Evolutionary conservation across 2,113 vertebrate species (phyloP), one percentile per base, ranked within the genome.

Genomic region (Lanius ludovicianus): DNA sequence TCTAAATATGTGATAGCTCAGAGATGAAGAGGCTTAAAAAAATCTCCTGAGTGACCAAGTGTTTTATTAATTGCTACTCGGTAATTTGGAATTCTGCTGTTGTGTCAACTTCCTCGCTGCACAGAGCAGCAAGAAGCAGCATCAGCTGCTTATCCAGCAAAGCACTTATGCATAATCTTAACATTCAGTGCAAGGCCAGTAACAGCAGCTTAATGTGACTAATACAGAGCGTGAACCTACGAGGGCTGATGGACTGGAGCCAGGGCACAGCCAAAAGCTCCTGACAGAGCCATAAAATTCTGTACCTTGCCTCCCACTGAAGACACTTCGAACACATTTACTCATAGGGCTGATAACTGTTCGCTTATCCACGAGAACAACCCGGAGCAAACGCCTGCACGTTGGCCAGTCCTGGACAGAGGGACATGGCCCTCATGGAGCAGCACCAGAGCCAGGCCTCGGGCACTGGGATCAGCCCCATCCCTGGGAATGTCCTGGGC

Each of bases 261-360:
- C 90, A 30, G 56, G 2, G 27, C 0, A 3, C 33, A 21, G 68
- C 70, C 53, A 17, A n/a, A 41, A 55, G 31, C 76, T 64, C 20
- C 71, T 37, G 83, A 21, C 35, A 19, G 78, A 89, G 56, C 70
- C 28, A 3, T 7, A 6, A 21, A 13, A 39, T 9, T 4, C 37
- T 11, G 42, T 3, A 8, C 49, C 46, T 30, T 3, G 47, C 30
- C 49, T 59, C 59, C 42, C 39, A 2, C 0, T 14, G 63, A 53
- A 75, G 75, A 39, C 8, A 14, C 42, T 35, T 31, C 52, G 12
- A 57, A 33, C 25, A 2, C 39, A 2, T 41, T 60, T 4, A 4
- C 47, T 59, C 1, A 0, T 1, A 1, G 8, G 0, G 46, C 62
- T n/a, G 33, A 1, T 14, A 23, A 6, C 15, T 11, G 6, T 12